Base-by-base conservation (phyloP, 2,888 invertebrate genomes). In the Brachypterus glaber region DNA sequence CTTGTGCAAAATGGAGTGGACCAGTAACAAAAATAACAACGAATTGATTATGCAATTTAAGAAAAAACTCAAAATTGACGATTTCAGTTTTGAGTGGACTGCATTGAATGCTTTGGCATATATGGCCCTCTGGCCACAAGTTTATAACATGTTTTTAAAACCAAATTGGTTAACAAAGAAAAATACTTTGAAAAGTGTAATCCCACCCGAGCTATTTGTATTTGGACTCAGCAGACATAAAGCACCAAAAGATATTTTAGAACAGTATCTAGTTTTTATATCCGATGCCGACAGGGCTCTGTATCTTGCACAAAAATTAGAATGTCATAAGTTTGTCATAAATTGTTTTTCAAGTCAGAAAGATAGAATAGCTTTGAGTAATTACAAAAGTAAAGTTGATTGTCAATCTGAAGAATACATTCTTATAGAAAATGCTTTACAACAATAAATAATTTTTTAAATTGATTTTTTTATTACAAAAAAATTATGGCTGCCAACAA, bases 401-500 rank as follows among this genome's bases (percentile, higher is more conserved):
- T 71, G 75, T 0, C 74, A 79, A 45, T 76, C 79, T 0, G 82
- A 84, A 49, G 82, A 82, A 53, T 79, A 78, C 49, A 77, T 80
- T 49, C 72, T 82, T 41, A 82, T 82, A 25, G 84, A 85, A 51
- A 82, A 78, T 52, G 76, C 77, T 2, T 60, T 87, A 0, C 53
- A 51, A 37, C n/a, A n/a, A n/a, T n/a, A n/a, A n/a, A n/a, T n/a
- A n/a, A n/a, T n/a, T n/a, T n/a, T n/a, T n/a, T n/a, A n/a, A n/a
- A n/a, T n/a, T n/a, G n/a, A n/a, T n/a, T n/a, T n/a, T n/a, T n/a
- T n/a, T n/a, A n/a, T n/a, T n/a, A n/a, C n/a, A n/a, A n/a, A n/a
- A n/a, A n/a, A n/a, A n/a, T n/a, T n/a, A n/a, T n/a, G n/a, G n/a
- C n/a, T n/a, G n/a, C n/a, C n/a, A n/a, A n/a, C n/a, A n/a, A n/a